These are phyloP conservation scores for Laothoe populi DNA, from an alignment of 2,888 invertebrate genomes.

Conservation along the genomic window DNA sequence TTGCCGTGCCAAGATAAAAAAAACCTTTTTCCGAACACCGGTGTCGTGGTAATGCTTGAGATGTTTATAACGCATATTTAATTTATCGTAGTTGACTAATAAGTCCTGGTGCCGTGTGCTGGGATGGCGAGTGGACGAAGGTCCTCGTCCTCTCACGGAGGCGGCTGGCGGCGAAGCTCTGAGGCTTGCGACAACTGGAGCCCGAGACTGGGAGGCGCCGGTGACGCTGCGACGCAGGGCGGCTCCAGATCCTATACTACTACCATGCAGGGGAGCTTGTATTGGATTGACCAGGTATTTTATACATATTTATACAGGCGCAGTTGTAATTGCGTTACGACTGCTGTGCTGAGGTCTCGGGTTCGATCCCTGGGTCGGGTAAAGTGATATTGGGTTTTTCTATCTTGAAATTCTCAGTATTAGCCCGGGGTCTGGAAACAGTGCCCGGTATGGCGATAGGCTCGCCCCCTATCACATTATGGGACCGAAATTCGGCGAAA, in stretches of 20 bases:
- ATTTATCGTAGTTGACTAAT: constrained; percentile 90
- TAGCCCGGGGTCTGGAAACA: too few species aligned
- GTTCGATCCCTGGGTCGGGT: too few species aligned
- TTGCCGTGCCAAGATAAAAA: not conserved
- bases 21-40: too few species aligned
- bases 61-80: too few species aligned
- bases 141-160: constrained; percentile 65
- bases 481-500: too few species aligned
- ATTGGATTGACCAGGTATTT: constrained; percentile 68
- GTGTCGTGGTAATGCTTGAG: too few species aligned
- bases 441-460: too few species aligned
- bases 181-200: constrained; percentile 82
- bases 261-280: constrained; percentile 75
- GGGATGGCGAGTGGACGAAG: constrained; percentile 84
- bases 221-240: constrained; percentile 91
- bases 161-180: constrained; percentile 78
- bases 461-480: too few species aligned
- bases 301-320: not conserved
- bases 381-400: too few species aligned
- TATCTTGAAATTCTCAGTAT: too few species aligned
- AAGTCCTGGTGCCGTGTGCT: constrained; percentile 93
- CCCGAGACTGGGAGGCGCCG: constrained; percentile 91
- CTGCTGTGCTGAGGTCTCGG: too few species aligned
- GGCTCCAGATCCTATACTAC: constrained; percentile 87
- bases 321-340: too few species aligned